Evolutionary conservation across 2,113 vertebrate species (phyloP).

Genomic region (Chionodraco myersi): DNA sequence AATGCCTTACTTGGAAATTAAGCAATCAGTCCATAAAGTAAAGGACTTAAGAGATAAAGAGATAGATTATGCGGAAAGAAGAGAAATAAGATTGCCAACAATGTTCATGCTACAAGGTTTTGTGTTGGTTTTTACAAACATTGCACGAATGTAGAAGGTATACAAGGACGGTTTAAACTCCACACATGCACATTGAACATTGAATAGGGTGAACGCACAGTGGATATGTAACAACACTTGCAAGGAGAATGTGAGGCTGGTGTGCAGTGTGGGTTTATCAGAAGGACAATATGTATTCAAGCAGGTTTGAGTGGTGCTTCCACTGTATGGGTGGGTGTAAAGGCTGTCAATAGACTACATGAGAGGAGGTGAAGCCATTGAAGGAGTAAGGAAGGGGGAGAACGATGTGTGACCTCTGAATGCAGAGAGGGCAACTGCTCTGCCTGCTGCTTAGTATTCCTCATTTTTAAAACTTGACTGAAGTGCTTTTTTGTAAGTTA

Average conservation of each 20-base stretch:
- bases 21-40: not conserved
- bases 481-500: too few species aligned
- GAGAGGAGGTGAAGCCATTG: not conserved
- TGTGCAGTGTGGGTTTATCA: not conserved
- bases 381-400: not conserved
- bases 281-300: not conserved
- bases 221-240: not conserved
- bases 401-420: not conserved
- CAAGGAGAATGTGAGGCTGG: slow-evolving; percentile 10
- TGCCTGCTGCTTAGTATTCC: slow-evolving; percentile 4
- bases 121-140: not conserved
- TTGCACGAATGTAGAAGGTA: not conserved
- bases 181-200: slow-evolving; percentile 7
- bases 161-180: slow-evolving; percentile 4
- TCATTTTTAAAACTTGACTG: not conserved
- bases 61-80: not conserved
- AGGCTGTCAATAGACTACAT: not conserved
- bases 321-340: not conserved
- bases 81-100: not conserved
- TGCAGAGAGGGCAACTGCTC: not conserved
- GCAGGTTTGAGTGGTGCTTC: not conserved
- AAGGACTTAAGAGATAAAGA: not conserved
- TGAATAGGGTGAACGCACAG: slow-evolving; percentile 1
- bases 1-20: not conserved
- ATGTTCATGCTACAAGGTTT: not conserved